Base-by-base conservation (phyloP, 2,113 vertebrate species). In the Colius striatus region DNA sequence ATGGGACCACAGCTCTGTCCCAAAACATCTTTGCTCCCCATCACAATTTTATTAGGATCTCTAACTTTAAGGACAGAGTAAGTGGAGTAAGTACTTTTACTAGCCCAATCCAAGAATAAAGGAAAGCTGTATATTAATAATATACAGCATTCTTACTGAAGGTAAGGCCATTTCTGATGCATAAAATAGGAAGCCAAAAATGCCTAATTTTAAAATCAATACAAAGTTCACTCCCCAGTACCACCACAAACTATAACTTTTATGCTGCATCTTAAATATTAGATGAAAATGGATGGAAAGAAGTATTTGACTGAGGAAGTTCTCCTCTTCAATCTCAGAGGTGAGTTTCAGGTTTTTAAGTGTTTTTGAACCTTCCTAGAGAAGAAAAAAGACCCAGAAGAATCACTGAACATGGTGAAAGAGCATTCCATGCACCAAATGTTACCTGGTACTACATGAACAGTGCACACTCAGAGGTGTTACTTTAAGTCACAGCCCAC, bases 171-270 rank as follows among this genome's bases (percentile, higher is more conserved):
- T 95, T 94, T 96, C 78, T 95, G 63, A 85, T 95, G 78, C 92
- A 96, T 84, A 96, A 97, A 88, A 30, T 26, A 92, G n/a, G 34
- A 95, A 58, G 66, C 57, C 84, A 88, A 85, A 92, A 84, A 57
- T 51, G 22, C 54, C 54, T 70, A 10, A 72, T 86, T 92, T 94
- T 89, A 73, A 96, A 96, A 94, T 66, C 83, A 86, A 79, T 87
- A 96, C 26, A 86, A 79, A 81, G 85, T 87, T 94, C 70, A 87
- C 71, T 83, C 80, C 12, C 57, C 6, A 1, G 15, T 47, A 27
- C 79, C 74, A 77, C 48, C 6, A 16, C 53, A 76, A 89, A 90
- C 62, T 78, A 25, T 34, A 72, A 94, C 72, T 95, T 89, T 60
- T 83, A 77, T 74, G 90, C 72, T 74, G 84, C 4, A 2, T 76